Percentiles rank a stretch among this genome's conserved stretches.
Evolutionary conservation across 2,113 vertebrate species (phyloP).

Genomic region (Merops nubicus): DNA sequence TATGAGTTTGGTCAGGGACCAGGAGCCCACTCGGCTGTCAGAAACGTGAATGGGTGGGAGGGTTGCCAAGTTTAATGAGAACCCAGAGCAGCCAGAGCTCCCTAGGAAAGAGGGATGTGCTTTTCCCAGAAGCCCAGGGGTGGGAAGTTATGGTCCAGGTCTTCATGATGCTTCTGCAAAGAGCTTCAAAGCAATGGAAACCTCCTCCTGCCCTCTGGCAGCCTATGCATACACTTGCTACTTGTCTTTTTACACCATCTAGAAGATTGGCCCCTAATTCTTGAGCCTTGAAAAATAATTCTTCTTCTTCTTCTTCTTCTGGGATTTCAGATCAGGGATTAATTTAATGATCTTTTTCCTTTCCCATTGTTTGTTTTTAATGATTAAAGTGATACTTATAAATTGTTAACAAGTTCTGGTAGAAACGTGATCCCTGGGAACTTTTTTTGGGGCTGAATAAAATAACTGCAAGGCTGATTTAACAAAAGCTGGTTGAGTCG

Average conservation of each 20-base stretch:
- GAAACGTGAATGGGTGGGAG: neutral
- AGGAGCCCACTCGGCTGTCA: neutral
- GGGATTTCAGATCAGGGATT: constrained; percentile 12
- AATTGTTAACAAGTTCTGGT: constrained; percentile 64
- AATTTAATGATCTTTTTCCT: constrained; percentile 28
- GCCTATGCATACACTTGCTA: neutral
- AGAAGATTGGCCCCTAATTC: neutral
- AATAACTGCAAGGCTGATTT: neutral
- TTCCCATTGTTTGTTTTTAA: constrained; percentile 37
- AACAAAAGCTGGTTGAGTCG: neutral
- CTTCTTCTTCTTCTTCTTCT: neutral
- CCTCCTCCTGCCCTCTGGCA: neutral
- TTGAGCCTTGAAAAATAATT: constrained; percentile 2
- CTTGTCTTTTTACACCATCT: accelerated
- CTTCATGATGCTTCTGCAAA: neutral
- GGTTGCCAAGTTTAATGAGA: neutral
- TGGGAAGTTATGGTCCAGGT: neutral
- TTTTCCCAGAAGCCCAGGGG: neutral
- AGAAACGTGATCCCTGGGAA: constrained; percentile 28
- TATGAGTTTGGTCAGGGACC: neutral
- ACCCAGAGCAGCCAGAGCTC: neutral
- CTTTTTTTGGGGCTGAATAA: neutral
- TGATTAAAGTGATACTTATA: constrained; percentile 55
- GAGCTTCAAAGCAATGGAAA: neutral
- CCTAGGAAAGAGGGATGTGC: neutral